These are phyloP conservation scores for Asarcornis scutulata DNA, from an alignment of 2,113 vertebrate species.

Conservation along the genomic window DNA sequence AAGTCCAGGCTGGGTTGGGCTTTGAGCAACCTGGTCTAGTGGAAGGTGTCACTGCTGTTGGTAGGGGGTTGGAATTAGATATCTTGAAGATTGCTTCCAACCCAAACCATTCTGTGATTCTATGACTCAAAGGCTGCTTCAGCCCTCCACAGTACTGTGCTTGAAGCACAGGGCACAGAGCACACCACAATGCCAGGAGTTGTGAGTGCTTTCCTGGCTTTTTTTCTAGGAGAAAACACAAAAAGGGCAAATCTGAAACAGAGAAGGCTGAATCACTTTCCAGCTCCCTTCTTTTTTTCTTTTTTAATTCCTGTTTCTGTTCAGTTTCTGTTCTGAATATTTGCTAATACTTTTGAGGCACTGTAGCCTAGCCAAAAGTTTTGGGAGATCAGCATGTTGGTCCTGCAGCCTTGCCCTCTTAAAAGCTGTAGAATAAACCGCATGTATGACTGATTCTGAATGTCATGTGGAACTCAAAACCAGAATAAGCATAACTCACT, in stretches of 20 bases:
- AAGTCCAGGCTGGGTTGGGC: not conserved
- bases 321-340: not conserved
- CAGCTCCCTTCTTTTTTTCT: not conserved
- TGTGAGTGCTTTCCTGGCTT: fast-evolving
- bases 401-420: not conserved
- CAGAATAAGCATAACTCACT: not conserved
- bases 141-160: not conserved
- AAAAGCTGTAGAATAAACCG: not conserved
- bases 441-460: not conserved
- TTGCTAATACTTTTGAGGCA: not conserved
- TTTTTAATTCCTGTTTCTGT: not conserved
- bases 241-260: not conserved
- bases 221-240: not conserved
- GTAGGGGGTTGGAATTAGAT: too few relatives aligned
- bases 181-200: not conserved
- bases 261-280: too few relatives aligned
- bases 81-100: too few relatives aligned
- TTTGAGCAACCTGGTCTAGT: not conserved
- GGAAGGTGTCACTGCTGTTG: too few relatives aligned
- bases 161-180: not conserved
- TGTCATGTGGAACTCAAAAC: not conserved
- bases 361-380: not conserved
- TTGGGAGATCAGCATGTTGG: not conserved
- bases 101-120: not conserved
- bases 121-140: not conserved